Evolutionary conservation across 2,888 invertebrate species (phyloP).

Genomic region (Danaus chrysippus): DNA sequence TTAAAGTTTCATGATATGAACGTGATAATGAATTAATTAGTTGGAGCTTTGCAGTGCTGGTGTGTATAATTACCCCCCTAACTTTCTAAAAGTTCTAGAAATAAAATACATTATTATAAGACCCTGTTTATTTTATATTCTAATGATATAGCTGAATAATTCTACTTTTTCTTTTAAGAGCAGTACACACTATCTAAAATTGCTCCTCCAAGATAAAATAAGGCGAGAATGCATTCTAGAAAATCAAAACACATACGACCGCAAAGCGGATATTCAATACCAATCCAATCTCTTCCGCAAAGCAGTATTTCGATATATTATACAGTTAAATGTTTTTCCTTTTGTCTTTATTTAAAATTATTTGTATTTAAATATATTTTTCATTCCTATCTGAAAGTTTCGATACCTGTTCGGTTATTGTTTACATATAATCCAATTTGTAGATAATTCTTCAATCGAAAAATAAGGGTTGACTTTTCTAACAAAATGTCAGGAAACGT

Average conservation of each 20-base stretch:
- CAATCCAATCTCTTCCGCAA: conserved; percentile 18
- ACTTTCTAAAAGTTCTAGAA: no score
- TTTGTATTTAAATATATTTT: neutral
- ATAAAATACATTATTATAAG: no score
- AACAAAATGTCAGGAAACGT: no score
- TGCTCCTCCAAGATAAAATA: conserved; percentile 28
- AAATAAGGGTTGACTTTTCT: no score
- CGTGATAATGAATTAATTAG: conserved; percentile 63
- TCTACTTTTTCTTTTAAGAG: conserved; percentile 18
- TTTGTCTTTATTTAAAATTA: conserved; percentile 2
- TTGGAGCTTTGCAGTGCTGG: conserved; percentile 2
- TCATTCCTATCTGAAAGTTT: no score
- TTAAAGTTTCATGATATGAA: conserved; percentile 47
- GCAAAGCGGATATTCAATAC: conserved; percentile 27
- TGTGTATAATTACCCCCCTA: neutral
- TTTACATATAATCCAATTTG: no score
- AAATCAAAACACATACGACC: conserved; percentile 33
- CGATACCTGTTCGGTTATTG: no score
- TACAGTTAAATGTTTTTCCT: neutral
- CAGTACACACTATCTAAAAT: conserved; percentile 29
- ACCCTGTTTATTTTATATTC: no score
- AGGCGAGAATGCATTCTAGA: conserved; percentile 30
- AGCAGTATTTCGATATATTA: conserved; percentile 12
- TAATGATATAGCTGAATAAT: neutral
- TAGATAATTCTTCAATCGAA: no score